phyloP scores from a whole-genome alignment of 2,113 vertebrate species.

The Mirza zaza region DNA sequence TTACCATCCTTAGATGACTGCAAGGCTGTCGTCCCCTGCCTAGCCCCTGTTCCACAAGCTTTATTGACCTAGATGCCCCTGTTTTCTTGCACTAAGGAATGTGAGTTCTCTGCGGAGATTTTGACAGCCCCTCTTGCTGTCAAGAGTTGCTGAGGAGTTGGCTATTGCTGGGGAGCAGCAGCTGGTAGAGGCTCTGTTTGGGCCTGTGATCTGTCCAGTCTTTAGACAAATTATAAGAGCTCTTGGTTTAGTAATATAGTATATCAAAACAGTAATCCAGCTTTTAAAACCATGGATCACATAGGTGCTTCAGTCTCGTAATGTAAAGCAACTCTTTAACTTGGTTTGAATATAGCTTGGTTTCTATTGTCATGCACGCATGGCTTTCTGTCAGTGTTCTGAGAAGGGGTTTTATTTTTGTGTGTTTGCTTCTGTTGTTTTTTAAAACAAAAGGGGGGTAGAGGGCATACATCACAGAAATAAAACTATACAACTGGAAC shows the following conservation, averaged over 20 bases:
- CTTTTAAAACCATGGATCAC: not conserved
- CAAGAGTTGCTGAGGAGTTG: not conserved
- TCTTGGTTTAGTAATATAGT: not conserved
- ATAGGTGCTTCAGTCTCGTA: not conserved
- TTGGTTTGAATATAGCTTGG: not conserved
- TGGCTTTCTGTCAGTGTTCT: not conserved
- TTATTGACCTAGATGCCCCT: not conserved
- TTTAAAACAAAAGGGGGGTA: not conserved
- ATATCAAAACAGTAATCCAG: not conserved
- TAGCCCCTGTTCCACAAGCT: not conserved
- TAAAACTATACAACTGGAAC: not conserved
- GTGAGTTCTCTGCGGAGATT: not conserved
- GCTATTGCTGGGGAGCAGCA: not conserved
- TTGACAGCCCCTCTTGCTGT: not conserved
- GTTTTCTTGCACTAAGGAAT: not conserved
- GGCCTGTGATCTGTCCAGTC: not conserved
- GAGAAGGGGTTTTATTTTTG: not conserved
- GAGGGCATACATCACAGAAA: not conserved
- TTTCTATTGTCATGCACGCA: not conserved
- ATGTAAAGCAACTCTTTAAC: not conserved
- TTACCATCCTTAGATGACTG: not conserved
- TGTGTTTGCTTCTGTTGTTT: not conserved
- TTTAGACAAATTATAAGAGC: not conserved
- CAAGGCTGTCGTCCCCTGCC: not conserved
- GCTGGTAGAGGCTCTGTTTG: not conserved